Evolutionary conservation across 2,888 invertebrate species (phyloP), one percentile per base, ranked within the genome.

Genomic region (Abrostola triplasia): DNA sequence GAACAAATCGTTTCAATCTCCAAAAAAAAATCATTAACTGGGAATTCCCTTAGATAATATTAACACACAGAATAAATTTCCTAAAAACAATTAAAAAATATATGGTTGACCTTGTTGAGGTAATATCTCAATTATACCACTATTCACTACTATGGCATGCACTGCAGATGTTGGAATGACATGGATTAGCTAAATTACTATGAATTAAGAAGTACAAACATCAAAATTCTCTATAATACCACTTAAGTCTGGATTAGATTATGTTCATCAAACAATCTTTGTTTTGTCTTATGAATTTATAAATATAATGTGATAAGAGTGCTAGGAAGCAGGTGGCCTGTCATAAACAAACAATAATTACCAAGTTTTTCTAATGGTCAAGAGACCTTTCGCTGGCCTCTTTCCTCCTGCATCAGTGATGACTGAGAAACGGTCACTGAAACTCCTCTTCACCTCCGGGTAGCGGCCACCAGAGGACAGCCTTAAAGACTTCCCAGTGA

Each of bases 361-460:
- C 95, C 95, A 94, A 81, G 94, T 95, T 83, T 95, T 95, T 70
- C 95, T 85, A 69, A 95, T 94, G 82, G 93, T 91, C 88, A 90
- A 85, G 57, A 91, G 82, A 44, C 89, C 86, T 84, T 87, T 91
- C 8, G 88, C 81, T 59, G 87, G 84, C 79, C 85, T 90, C 73
- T 88, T 92, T 10, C 87, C 87, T 59, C 81, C 85, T n/a, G 82
- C 87, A 85, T 94, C 92, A 57, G 89, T 87, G 69, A 91, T 90
- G 54, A 91, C 87, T 41, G 93, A 90, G 79, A 94, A 94, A 10
- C 94, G 88, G 67, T 95, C 95, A 82, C 95, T 95, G 48, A 93
- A 87, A 75, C 94, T 95, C 69, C 95, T 88, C 76, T 94, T 94
- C 35, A 95, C 91, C 65, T 94, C 94, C 0, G 92, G 88, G 50